A percentile compares a stretch with the other conserved stretches of the same genome.
phyloP scores from a whole-genome alignment of 2,797 vertebrate genomes.

The Sciaenops ocellatus region DNA sequence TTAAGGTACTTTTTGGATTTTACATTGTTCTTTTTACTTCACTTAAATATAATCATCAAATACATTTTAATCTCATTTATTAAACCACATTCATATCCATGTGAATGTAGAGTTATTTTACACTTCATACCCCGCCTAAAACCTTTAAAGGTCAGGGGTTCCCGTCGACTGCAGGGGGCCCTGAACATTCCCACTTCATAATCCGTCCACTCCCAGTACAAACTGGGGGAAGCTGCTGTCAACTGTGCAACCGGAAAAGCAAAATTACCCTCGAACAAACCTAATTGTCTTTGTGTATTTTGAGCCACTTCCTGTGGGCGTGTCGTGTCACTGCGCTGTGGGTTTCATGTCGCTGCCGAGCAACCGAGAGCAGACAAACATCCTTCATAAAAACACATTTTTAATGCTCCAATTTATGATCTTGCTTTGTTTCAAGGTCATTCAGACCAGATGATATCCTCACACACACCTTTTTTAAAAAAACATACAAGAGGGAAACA shows the following conservation, averaged over 20 bases:
- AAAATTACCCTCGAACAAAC: not conserved
- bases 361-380: not conserved
- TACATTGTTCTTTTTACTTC: not conserved
- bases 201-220: not conserved
- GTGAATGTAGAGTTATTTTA: not conserved
- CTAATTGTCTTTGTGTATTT: not conserved
- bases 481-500: conserved; percentile 10
- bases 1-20: not conserved
- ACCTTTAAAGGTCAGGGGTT: not conserved
- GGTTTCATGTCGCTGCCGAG: not conserved
- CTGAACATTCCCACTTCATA: not conserved
- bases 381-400: not conserved
- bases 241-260: not conserved
- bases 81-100: too few relatives aligned
- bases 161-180: not conserved
- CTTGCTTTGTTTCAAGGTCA: not conserved
- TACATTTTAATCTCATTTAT: not conserved
- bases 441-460: not conserved
- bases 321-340: not conserved
- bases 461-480: not conserved
- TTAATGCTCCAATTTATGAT: not conserved
- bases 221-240: not conserved
- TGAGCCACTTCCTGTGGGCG: not conserved
- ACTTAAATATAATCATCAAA: not conserved
- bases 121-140: not conserved